These are phyloP conservation scores for Dusona sp. DNA, from an alignment of 2,888 invertebrate genomes.

Conservation along the genomic window DNA sequence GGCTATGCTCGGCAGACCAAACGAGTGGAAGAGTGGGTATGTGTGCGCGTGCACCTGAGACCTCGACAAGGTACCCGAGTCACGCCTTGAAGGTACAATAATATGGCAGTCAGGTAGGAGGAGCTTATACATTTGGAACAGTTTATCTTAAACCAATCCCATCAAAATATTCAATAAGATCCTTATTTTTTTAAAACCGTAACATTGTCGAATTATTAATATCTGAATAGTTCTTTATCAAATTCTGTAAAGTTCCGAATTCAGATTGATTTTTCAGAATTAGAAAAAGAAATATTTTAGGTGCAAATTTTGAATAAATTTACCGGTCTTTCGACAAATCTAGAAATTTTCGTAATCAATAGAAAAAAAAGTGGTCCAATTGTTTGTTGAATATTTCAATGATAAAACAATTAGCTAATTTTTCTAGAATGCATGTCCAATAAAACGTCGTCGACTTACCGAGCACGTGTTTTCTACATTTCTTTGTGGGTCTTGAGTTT, in stretches of 20 bases:
- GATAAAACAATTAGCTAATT: too few relatives aligned
- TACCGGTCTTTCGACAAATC: not conserved
- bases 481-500: not conserved
- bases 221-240: not conserved
- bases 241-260: not conserved
- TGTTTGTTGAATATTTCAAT: not conserved
- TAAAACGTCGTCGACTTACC: not conserved
- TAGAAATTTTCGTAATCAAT: not conserved
- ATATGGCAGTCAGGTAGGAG: conserved; percentile 76
- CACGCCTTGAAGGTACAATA: conserved; percentile 60
- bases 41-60: conserved; percentile 64
- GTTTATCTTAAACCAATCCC: conserved; percentile 30
- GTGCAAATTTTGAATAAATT: not conserved
- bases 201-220: not conserved
- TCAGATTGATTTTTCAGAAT: not conserved
- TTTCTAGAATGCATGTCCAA: not conserved
- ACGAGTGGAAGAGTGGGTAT: conserved; percentile 59
- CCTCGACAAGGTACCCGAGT: conserved; percentile 43
- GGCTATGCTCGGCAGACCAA: conserved; percentile 6
- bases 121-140: conserved; percentile 69
- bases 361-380: not conserved
- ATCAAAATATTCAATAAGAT: not conserved
- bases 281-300: not conserved
- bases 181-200: not conserved
- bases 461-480: not conserved